Conservation (phyloP, 2,888 invertebrate species). For the Paralinhomoeus sp. region DNA sequence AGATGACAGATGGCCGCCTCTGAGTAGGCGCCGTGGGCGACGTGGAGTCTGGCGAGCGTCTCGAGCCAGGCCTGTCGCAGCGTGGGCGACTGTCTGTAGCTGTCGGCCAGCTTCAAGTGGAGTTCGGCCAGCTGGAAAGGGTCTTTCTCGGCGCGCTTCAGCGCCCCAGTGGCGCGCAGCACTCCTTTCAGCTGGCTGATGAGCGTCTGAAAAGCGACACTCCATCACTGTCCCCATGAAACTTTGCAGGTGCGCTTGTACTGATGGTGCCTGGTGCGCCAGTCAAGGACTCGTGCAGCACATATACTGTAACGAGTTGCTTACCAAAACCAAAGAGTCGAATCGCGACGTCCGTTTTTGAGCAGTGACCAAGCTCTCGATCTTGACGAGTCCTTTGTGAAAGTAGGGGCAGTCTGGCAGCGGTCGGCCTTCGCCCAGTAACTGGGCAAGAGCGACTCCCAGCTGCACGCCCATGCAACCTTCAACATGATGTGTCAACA, state of each 20-base stretch:
- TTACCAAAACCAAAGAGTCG: conserved; percentile 1
- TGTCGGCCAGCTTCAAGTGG: conserved; percentile 32
- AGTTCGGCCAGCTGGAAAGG: conserved; percentile 37
- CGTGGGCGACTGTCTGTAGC: conserved; percentile 58
- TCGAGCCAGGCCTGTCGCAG: conserved; percentile 59
- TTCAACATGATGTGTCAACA: too few species aligned
- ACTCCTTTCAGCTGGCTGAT: conserved; percentile 79
- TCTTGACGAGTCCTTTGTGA: background rate
- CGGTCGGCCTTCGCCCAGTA: conserved; percentile 49
- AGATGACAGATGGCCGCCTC: conserved; percentile 86
- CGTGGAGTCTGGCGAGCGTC: conserved; percentile 46
- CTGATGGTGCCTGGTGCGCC: too few species aligned
- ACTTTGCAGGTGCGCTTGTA: too few species aligned
- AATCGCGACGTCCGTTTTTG: background rate
- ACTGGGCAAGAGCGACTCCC: conserved; percentile 78
- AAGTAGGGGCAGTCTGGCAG: background rate
- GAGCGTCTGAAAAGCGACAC: conserved; percentile 54
- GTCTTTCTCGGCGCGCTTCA: conserved; percentile 68
- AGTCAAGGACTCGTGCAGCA: too few species aligned
- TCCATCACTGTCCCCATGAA: too few species aligned
- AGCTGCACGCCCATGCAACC: conserved; percentile 37
- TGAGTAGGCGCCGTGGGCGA: conserved; percentile 55
- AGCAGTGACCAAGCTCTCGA: background rate
- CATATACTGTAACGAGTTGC: too few species aligned
- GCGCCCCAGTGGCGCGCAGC: conserved; percentile 72